phyloP scores from a whole-genome alignment of 2,888 invertebrate species.

The Euphydryas editha region DNA sequence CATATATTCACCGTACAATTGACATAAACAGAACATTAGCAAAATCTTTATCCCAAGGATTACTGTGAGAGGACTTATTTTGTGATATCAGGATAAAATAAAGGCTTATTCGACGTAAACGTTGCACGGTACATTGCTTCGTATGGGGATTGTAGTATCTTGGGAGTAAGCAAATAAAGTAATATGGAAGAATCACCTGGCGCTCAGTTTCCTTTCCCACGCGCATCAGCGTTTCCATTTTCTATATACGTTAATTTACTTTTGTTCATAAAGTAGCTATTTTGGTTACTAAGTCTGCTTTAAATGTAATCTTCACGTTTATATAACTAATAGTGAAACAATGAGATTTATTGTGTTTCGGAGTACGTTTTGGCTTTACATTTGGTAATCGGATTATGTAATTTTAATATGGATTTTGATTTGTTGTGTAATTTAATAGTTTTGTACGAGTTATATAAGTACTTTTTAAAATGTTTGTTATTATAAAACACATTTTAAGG shows the following conservation, averaged over 20 bases:
- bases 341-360: slow-evolving; percentile 30
- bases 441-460: neutral
- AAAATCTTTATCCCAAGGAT: slow-evolving; percentile 40
- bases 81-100: slow-evolving; percentile 64
- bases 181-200: slow-evolving; percentile 66
- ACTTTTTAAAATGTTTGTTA: neutral
- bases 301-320: slow-evolving; percentile 56
- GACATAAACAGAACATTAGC: slow-evolving; percentile 38
- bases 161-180: slow-evolving; percentile 65
- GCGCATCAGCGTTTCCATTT: slow-evolving; percentile 55
- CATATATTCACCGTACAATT: slow-evolving; percentile 32
- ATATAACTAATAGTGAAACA: slow-evolving; percentile 46
- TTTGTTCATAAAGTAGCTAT: slow-evolving; percentile 69
- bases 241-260: slow-evolving; percentile 66
- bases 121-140: slow-evolving; percentile 57
- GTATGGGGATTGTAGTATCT: slow-evolving; percentile 57
- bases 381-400: slow-evolving; percentile 29
- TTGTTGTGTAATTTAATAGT: neutral
- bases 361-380: slow-evolving; percentile 21
- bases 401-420: slow-evolving; percentile 3
- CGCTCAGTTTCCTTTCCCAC: slow-evolving; percentile 62
- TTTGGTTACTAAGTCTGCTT: slow-evolving; percentile 59
- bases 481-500: no score
- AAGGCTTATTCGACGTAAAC: slow-evolving; percentile 65
- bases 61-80: slow-evolving; percentile 54